Base-by-base conservation (phyloP, 1,140 invertebrate genomes). In the Octopus sinensis region DNA sequence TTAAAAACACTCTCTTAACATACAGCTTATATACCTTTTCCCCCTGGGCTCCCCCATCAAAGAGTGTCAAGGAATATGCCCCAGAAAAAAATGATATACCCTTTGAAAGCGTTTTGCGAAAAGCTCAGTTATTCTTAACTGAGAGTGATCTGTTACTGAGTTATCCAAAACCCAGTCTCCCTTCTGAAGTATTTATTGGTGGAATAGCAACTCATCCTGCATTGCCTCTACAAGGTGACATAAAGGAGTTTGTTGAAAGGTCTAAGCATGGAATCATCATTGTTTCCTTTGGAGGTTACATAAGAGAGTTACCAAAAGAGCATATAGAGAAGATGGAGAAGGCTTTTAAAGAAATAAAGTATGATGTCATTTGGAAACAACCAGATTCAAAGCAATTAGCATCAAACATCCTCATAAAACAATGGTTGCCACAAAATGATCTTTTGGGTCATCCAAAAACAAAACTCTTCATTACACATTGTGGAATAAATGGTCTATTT, bases 401-500 rank as follows among this genome's bases (percentile, higher is more conserved):
- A 43, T 43, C 30, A 43, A 43, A 43, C 30, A 43, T 43, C 30
- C 30, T 43, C 0, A 43, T 43, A 43, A 43, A 43, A 43, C 30
- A n/a, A n/a, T n/a, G n/a, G n/a, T n/a, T n/a, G n/a, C n/a, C n/a
- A n/a, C n/a, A n/a, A n/a, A n/a, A n/a, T n/a, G n/a, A n/a, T n/a
- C n/a, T n/a, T n/a, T n/a, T n/a, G n/a, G n/a, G n/a, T n/a, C n/a
- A n/a, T n/a, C n/a, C n/a, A n/a, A n/a, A n/a, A n/a, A n/a, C n/a
- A n/a, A n/a, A n/a, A n/a, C n/a, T n/a, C n/a, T n/a, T n/a, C n/a
- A n/a, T n/a, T n/a, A n/a, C n/a, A n/a, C n/a, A n/a, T n/a, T n/a
- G n/a, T 43, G 30, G 30, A 43, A 2, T 43, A 0, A 43, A 43
- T 43, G 2, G 95, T n/a, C 93, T 93, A 1, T 94, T 93, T 68